A percentile compares a stretch with the other conserved stretches of the same genome.
phyloP scores from a whole-genome alignment of 2,113 vertebrate species.

The Alexandromys fortis region DNA sequence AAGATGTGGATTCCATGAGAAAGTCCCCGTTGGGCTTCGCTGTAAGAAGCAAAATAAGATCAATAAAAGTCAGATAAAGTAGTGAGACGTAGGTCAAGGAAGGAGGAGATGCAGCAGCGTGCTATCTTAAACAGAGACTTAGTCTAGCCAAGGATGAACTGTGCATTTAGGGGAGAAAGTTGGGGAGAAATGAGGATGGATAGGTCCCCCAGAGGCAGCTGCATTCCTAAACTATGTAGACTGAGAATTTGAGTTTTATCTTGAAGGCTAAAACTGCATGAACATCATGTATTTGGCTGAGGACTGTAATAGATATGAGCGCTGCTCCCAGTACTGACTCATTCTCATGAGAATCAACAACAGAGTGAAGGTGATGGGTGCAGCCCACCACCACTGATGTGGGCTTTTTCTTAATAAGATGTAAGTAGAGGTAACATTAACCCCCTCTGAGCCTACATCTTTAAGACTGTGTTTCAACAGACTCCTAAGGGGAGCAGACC shows the following conservation, averaged over 20 bases:
- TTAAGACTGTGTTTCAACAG: neutral
- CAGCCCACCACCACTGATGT: neutral
- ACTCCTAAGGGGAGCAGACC: neutral
- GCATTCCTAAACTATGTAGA: neutral
- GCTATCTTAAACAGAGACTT: neutral
- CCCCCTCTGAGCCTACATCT: neutral
- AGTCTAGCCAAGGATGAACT: neutral
- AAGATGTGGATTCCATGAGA: neutral
- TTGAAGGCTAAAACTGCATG: conserved; percentile 5
- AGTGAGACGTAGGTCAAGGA: neutral
- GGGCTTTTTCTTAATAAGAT: neutral
- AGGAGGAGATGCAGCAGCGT: neutral
- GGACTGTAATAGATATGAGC: neutral
- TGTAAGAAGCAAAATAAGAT: neutral
- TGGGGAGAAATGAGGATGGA: neutral
- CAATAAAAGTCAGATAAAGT: neutral
- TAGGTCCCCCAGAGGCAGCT: no score
- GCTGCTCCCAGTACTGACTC: neutral
- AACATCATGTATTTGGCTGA: neutral
- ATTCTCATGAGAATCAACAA: neutral
- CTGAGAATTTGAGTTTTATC: conserved; percentile 10
- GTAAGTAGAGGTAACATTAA: no score
- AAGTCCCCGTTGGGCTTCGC: neutral
- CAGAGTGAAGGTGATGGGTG: neutral
- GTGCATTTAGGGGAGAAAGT: neutral